Evolutionary conservation across 1,140 invertebrate genomes (phyloP), one percentile per base, ranked within the genome.

Genomic region (Bombyx mori): DNA sequence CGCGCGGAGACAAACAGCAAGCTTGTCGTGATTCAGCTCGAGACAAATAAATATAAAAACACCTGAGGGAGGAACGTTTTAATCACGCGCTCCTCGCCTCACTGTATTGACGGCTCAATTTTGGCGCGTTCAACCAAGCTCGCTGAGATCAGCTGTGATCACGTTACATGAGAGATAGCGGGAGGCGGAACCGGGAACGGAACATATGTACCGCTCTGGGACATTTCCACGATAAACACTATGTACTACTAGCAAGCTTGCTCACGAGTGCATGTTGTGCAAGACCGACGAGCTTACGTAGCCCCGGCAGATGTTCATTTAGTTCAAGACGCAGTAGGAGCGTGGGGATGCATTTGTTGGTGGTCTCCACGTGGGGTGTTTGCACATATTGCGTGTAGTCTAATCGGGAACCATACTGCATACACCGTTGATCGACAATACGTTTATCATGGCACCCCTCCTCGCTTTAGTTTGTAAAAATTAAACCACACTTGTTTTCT

Each of bases 21-120:
- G 26, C 26, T 35, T 35, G 26, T 35, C 51, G 46, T 48, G 45
- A 52, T 63, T 63, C 56, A 55, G 59, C 53, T 53, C 57, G 22
- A 46, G 26, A 56, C 57, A 54, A 44, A 52, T 42, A 56, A 56
- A 62, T 57, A 62, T 47, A 56, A 53, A 59, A 55, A 46, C 57
- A 53, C 57, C 45, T 44, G 54, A 46, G 57, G 47, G 52, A 52
- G 55, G 54, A 46, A 57, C 52, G 56, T 58, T 63, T 60, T 63
- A 63, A 63, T 63, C 62, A 63, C 52, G 47, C 49, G 54, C 58
- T 52, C 53, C 61, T 53, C 57, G 55, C 54, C 9, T 46, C 46
- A 22, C 54, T 8, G 46, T 60, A 63, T 57, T 63, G 62, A 60
- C 54, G 58, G 45, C 58, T 63, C 62, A 63, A 63, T 63, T 63